These are phyloP conservation scores for Prinia subflava DNA, from an alignment of 2,113 vertebrate species.

Conservation along the genomic window DNA sequence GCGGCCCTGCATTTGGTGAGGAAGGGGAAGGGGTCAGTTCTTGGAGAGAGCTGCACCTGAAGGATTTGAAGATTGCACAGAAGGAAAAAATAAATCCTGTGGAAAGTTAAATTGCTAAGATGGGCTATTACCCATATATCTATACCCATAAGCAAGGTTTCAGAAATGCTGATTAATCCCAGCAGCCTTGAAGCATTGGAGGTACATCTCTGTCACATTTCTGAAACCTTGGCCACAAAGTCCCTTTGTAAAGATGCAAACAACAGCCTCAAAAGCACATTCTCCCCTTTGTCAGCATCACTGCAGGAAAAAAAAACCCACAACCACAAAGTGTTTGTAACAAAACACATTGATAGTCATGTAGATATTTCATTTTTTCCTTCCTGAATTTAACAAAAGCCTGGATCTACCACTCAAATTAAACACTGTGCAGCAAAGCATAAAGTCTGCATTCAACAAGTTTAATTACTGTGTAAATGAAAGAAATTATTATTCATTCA, in stretches of 20 bases:
- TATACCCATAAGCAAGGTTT: background rate
- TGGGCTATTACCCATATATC: background rate
- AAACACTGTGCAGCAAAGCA: slow-evolving; percentile 62
- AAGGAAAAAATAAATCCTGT: background rate
- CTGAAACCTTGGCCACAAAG: background rate
- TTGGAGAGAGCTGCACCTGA: background rate
- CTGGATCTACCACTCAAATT: slow-evolving; percentile 63
- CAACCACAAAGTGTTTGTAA: background rate
- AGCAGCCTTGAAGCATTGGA: background rate
- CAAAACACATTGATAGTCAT: slow-evolving; percentile 30
- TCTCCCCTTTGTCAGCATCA: background rate
- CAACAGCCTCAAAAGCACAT: background rate
- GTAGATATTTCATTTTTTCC: slow-evolving; percentile 37
- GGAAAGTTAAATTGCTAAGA: background rate
- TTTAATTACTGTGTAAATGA: slow-evolving; percentile 78
- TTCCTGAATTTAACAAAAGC: slow-evolving; percentile 60
- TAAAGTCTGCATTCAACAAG: slow-evolving; percentile 69
- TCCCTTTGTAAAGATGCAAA: background rate
- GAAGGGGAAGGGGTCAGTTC: background rate
- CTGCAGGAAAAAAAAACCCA: background rate
- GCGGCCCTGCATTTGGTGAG: fast-evolving
- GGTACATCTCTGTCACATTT: background rate
- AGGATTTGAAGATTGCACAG: background rate
- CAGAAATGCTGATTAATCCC: background rate
- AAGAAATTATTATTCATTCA: slow-evolving; percentile 78